Percentiles rank a stretch among this genome's conserved stretches.
Conservation (phyloP, 2,888 invertebrate genomes). For the Erebia ligea region DNA sequence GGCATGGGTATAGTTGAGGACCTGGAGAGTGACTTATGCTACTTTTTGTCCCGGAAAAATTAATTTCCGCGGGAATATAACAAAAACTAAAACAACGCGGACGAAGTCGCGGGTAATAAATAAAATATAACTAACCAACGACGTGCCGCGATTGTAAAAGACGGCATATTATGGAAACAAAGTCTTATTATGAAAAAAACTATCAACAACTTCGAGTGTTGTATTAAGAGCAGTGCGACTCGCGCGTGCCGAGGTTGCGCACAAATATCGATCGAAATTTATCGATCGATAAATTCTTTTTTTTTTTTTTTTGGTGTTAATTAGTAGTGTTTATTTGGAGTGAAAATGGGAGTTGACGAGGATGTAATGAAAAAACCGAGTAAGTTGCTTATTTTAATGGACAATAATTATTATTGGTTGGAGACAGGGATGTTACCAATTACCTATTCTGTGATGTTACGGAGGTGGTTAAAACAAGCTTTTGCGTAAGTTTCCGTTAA, state of each 20-base stretch:
- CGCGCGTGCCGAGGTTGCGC: neutral
- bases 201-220: neutral
- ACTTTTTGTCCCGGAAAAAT: too few species aligned
- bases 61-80: too few species aligned
- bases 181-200: neutral
- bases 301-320: neutral
- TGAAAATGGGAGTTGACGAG: neutral
- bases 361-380: constrained; percentile 12
- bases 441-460: too few species aligned
- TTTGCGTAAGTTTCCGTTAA: too few species aligned
- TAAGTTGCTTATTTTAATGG: neutral
- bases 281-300: neutral
- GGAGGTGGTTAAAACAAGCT: too few species aligned
- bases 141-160: neutral
- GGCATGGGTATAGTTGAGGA: too few species aligned
- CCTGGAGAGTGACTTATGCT: too few species aligned
- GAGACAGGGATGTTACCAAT: too few species aligned
- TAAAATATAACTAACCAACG: too few species aligned
- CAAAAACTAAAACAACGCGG: too few species aligned
- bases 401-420: too few species aligned
- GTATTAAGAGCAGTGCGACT: neutral
- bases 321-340: neutral
- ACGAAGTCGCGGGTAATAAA: too few species aligned
- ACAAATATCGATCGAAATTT: neutral
- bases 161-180: constrained; percentile 1